Percentiles rank a stretch among this genome's conserved stretches.
These are phyloP conservation scores for Ophraella communa DNA, from an alignment of 2,888 invertebrate species.

Conservation along the genomic window DNA sequence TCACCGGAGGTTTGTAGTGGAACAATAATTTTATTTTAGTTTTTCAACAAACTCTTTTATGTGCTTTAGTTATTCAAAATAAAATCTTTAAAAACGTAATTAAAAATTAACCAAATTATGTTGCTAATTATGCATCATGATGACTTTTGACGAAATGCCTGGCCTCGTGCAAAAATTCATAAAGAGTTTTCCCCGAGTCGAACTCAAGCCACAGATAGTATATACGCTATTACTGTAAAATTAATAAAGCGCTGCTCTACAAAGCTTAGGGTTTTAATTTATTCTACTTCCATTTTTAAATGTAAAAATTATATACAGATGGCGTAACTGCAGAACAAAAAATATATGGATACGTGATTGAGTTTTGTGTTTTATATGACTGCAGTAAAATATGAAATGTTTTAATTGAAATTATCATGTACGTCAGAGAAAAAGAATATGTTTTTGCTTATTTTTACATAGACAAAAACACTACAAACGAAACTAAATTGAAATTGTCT, in stretches of 20 bases:
- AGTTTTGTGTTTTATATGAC: conserved; percentile 8
- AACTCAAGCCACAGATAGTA: conserved; percentile 39
- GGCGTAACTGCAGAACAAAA: conserved; percentile 23
- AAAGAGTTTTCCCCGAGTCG: conserved; percentile 11
- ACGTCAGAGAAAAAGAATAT: not conserved
- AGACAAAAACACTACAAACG: too few relatives aligned
- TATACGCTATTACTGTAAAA: conserved; percentile 38
- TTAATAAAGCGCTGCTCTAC: conserved; percentile 41
- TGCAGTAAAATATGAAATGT: not conserved
- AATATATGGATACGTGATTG: conserved; percentile 13
- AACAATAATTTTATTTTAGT: not conserved
- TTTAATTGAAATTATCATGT: too few relatives aligned
- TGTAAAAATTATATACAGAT: conserved; percentile 38
- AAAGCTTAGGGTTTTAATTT: conserved; percentile 39
- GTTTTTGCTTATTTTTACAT: too few relatives aligned
- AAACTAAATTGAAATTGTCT: too few relatives aligned
- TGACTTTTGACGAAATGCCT: not conserved
- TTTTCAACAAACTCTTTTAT: not conserved
- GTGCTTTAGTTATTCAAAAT: not conserved
- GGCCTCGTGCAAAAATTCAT: not conserved
- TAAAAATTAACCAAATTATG: not conserved
- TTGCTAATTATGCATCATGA: not conserved
- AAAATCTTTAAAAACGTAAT: not conserved
- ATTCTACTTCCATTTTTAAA: conserved; percentile 40
- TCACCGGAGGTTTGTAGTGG: not conserved